phyloP scores from a whole-genome alignment of 2,113 vertebrate species.

The Pterocles burchelli region DNA sequence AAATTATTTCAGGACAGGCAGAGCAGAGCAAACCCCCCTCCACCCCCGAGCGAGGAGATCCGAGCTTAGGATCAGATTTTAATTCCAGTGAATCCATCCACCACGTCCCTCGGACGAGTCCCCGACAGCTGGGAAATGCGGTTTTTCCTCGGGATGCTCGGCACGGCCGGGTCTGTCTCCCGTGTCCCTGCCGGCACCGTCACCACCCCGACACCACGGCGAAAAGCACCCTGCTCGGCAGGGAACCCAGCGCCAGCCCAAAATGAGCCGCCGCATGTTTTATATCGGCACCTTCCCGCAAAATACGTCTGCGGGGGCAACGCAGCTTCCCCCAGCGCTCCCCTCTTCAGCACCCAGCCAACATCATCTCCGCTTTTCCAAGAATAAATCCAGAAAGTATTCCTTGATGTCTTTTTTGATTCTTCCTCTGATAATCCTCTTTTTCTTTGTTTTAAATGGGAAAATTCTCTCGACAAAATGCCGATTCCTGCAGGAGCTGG shows the following conservation, averaged over 20 bases:
- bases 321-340: fast-evolving
- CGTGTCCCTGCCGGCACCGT: too few species aligned
- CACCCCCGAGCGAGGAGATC: fast-evolving
- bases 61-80: neutral
- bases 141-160: fast-evolving
- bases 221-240: fast-evolving
- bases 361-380: neutral
- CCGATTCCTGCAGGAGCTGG: neutral
- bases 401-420: neutral
- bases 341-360: neutral
- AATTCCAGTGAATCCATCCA: neutral
- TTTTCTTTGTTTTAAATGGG: neutral
- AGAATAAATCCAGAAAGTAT: neutral
- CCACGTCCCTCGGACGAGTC: fast-evolving
- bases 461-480: neutral
- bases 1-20: neutral
- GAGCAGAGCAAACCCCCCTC: neutral
- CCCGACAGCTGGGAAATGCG: neutral
- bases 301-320: neutral
- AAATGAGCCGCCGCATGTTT: fast-evolving
- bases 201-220: fast-evolving
- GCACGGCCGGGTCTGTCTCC: fast-evolving
- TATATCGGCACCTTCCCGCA: neutral
- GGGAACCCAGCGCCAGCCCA: fast-evolving
- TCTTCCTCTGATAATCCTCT: neutral